Evolutionary conservation across 2,113 vertebrate genomes (phyloP).

Genomic region (Athene cunicularia): DNA sequence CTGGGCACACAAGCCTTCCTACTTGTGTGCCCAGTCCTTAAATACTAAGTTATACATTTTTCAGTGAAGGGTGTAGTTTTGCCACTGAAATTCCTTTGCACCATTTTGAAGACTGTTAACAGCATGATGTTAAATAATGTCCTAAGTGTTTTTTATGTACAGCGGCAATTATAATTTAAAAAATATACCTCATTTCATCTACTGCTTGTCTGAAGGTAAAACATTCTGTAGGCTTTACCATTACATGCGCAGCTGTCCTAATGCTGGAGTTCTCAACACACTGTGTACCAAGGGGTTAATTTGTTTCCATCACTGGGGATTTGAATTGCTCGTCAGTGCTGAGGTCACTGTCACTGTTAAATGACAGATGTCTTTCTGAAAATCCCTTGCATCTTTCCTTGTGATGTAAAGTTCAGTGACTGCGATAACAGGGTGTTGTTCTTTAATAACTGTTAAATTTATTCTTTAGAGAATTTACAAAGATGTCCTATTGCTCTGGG

Average conservation of each 20-base stretch:
- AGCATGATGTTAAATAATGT: not conserved
- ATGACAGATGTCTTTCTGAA: slow-evolving; percentile 94
- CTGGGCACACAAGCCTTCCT: not conserved
- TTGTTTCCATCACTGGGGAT: slow-evolving; percentile 74
- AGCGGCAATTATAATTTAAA: not conserved
- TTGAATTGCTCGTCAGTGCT: slow-evolving; percentile 85
- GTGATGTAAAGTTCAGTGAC: slow-evolving; percentile 84
- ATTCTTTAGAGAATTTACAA: slow-evolving; percentile 82
- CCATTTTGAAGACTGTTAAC: not conserved
- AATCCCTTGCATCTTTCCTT: slow-evolving; percentile 87
- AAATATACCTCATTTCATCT: not conserved
- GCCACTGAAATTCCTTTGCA: not conserved
- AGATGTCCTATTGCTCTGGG: slow-evolving; percentile 77
- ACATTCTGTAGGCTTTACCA: not conserved
- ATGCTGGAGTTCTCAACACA: not conserved
- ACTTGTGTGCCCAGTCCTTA: not conserved
- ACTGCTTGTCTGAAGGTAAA: not conserved
- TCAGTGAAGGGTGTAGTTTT: not conserved
- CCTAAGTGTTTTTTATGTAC: not conserved
- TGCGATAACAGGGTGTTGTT: slow-evolving; percentile 78
- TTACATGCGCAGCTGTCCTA: not conserved
- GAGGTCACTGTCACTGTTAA: slow-evolving; percentile 89
- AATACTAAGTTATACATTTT: not conserved
- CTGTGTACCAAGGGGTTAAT: slow-evolving; percentile 63
- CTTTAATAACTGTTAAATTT: slow-evolving; percentile 94